Percentiles rank a stretch among this genome's conserved stretches.
These are phyloP conservation scores for Taphrorychus bicolor DNA, from an alignment of 2,888 invertebrate species.

Conservation along the genomic window DNA sequence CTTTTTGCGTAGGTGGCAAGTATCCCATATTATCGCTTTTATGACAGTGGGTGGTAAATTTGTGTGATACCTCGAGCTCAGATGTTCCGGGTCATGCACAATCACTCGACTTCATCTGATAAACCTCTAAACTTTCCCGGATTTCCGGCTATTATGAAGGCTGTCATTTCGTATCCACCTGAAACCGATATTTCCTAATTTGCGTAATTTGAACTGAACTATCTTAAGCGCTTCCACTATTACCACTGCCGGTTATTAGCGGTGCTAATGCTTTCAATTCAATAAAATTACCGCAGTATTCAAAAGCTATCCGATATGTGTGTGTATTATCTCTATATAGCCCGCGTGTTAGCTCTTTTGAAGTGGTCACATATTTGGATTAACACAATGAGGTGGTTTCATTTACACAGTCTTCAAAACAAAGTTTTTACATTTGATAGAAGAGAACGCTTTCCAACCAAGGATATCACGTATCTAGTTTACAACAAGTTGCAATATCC, in stretches of 20 bases:
- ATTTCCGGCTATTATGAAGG: not conserved
- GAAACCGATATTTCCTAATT: conserved; percentile 28
- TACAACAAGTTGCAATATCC: too few relatives aligned
- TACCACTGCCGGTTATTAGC: not conserved
- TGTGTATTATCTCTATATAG: not conserved
- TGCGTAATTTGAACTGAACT: conserved; percentile 26
- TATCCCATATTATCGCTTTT: not conserved
- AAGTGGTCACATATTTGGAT: too few relatives aligned
- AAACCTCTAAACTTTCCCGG: not conserved
- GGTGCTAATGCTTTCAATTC: not conserved
- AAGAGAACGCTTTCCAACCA: too few relatives aligned
- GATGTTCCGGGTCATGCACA: not conserved
- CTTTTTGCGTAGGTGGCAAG: not conserved
- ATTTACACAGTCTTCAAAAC: too few relatives aligned
- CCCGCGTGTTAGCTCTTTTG: too few relatives aligned
- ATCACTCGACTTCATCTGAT: not conserved
- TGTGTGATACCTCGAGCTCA: not conserved
- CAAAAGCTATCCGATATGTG: not conserved
- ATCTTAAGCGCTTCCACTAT: conserved; percentile 14
- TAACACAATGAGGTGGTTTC: too few relatives aligned
- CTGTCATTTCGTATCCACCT: not conserved
- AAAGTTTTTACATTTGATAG: too few relatives aligned
- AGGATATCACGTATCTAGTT: too few relatives aligned
- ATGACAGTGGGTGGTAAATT: not conserved
- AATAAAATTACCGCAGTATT: not conserved